Conservation (phyloP, 2,888 invertebrate genomes). For the Dione vanillae region DNA sequence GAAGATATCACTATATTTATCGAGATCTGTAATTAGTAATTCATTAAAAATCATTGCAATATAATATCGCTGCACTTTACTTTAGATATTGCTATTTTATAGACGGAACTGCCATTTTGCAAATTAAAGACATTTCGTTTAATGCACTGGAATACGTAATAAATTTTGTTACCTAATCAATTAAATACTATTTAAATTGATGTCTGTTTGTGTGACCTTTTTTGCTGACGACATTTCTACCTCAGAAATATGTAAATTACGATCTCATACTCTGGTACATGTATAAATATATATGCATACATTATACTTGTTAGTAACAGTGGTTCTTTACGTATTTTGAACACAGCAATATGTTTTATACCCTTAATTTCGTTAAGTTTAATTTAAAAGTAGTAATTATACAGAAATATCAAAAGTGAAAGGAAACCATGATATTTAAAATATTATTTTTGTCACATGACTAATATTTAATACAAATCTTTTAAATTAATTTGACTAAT, state of each 20-base stretch:
- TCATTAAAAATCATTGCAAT: conserved; percentile 16
- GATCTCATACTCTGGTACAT: conserved; percentile 14
- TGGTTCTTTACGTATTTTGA: conserved; percentile 16
- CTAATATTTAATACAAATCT: background rate
- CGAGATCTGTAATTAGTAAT: conserved; percentile 23
- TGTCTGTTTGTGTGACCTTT: conserved; percentile 37
- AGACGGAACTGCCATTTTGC: conserved; percentile 46
- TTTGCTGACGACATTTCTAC: conserved; percentile 26
- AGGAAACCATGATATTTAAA: background rate
- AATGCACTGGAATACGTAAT: conserved; percentile 35
- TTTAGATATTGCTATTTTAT: conserved; percentile 30
- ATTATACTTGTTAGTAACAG: background rate
- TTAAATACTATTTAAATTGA: conserved; percentile 26
- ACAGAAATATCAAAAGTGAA: conserved; percentile 16
- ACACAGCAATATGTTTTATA: conserved; percentile 22
- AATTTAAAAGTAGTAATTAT: background rate
- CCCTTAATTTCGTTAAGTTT: background rate
- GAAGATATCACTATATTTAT: conserved; percentile 44
- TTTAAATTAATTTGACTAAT: background rate
- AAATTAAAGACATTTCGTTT: conserved; percentile 25
- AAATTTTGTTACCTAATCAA: conserved; percentile 43
- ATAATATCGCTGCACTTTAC: conserved; percentile 23
- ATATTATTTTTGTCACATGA: background rate
- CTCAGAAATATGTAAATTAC: conserved; percentile 32
- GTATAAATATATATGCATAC: conserved; percentile 17